phyloP scores from a whole-genome alignment of 2,797 vertebrate genomes.

The Threskiornis aethiopicus region DNA sequence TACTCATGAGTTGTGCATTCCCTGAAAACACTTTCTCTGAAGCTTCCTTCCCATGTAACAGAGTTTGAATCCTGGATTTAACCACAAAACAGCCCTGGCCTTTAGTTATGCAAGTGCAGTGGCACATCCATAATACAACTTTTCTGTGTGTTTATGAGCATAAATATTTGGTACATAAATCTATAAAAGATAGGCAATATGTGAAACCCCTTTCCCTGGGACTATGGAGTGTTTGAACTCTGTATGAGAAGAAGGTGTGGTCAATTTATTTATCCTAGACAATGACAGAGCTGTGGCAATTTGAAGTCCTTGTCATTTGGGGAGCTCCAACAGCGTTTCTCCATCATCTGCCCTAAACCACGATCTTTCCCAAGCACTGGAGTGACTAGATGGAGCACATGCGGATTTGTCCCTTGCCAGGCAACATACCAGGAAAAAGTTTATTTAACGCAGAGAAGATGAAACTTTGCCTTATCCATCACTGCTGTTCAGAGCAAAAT shows the following conservation, averaged over 20 bases:
- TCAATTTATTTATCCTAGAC: not conserved
- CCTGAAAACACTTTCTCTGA: not conserved
- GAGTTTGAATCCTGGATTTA: not conserved
- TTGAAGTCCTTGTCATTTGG: not conserved
- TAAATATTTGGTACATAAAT: not conserved
- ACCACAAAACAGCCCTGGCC: not conserved
- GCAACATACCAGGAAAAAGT: not conserved
- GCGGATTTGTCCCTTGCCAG: not conserved
- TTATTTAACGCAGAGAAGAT: not conserved
- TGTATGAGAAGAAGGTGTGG: not conserved
- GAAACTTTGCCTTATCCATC: slow-evolving; percentile 36
- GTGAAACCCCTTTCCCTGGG: not conserved
- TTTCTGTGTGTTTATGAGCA: not conserved
- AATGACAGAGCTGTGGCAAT: not conserved
- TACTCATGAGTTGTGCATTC: not conserved
- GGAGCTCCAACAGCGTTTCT: not conserved
- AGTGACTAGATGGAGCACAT: not conserved
- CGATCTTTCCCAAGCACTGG: not conserved
- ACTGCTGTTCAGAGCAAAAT: not conserved
- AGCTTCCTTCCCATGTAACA: not conserved
- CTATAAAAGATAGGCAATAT: not conserved
- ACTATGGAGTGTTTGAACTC: not conserved
- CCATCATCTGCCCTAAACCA: not conserved
- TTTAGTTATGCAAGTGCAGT: not conserved
- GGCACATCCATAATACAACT: not conserved